Percentiles rank a stretch among this genome's conserved stretches.
Conservation (phyloP, 2,888 invertebrate genomes). For the Tachystola acroxantha region DNA sequence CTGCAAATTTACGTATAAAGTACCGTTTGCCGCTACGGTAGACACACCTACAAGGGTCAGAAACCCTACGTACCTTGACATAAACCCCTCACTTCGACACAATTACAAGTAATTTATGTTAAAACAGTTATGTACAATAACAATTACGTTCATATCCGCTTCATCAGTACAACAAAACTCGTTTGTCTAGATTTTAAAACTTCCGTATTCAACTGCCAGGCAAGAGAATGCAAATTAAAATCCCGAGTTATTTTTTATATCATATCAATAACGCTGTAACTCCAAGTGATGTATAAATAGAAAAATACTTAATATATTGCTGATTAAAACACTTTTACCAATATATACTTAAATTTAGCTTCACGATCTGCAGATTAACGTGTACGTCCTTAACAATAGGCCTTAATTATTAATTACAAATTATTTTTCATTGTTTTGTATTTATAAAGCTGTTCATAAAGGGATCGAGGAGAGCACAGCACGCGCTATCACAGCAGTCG, state of each 20-base stretch:
- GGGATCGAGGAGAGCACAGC: conserved; percentile 65
- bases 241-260: too few relatives aligned
- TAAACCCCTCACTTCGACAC: conserved; percentile 15
- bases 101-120: conserved; percentile 19
- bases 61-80: too few relatives aligned
- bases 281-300: not conserved
- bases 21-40: too few relatives aligned
- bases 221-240: too few relatives aligned
- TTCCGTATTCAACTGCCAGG: too few relatives aligned
- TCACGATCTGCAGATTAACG: conserved; percentile 30
- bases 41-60: too few relatives aligned
- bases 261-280: too few relatives aligned
- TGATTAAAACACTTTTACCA: not conserved
- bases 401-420: conserved; percentile 41
- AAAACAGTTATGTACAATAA: conserved; percentile 35
- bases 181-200: too few relatives aligned
- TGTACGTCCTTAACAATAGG: conserved; percentile 54
- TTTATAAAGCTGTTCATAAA: conserved; percentile 38
- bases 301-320: not conserved
- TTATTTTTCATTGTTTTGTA: conserved; percentile 24
- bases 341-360: conserved; percentile 25
- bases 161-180: not conserved
- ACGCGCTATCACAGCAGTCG: conserved; percentile 73
- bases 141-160: conserved; percentile 20
- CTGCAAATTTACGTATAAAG: too few relatives aligned